Conservation (phyloP, 1,140 invertebrate genomes). For the Branchinecta lynchi region DNA sequence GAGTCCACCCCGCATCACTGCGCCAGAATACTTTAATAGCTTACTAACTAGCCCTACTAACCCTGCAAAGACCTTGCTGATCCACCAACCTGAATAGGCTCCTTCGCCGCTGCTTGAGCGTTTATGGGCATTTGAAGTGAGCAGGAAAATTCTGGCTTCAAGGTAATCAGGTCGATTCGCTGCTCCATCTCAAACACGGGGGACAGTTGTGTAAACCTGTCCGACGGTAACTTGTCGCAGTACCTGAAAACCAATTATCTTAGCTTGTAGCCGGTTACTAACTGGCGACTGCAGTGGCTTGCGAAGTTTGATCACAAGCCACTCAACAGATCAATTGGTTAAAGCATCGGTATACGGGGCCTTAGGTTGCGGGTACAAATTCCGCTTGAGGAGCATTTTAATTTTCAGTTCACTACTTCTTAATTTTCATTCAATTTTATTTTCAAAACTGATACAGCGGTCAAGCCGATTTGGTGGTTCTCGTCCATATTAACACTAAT, state of each 20-base stretch:
- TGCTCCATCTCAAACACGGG: constrained; percentile 11
- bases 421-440: too few relatives aligned
- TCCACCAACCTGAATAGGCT: neutral
- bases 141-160: neutral
- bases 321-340: neutral
- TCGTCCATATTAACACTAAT: too few relatives aligned
- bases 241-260: constrained; percentile 21
- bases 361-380: too few relatives aligned
- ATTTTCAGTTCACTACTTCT: too few relatives aligned
- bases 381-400: too few relatives aligned
- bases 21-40: too few relatives aligned
- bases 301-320: constrained; percentile 19
- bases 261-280: neutral
- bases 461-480: too few relatives aligned
- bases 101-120: neutral
- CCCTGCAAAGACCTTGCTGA: too few relatives aligned
- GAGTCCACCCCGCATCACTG: too few relatives aligned
- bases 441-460: too few relatives aligned
- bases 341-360: too few relatives aligned
- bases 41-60: too few relatives aligned
- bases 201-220: constrained; percentile 22
- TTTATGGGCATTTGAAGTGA: neutral
- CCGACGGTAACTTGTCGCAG: constrained; percentile 23
- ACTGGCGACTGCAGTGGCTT: neutral
- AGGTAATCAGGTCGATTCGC: neutral